Evolutionary conservation across 2,113 vertebrate genomes (phyloP), one percentile per base, ranked within the genome.

Genomic region (Gallinago paraguaiae): DNA sequence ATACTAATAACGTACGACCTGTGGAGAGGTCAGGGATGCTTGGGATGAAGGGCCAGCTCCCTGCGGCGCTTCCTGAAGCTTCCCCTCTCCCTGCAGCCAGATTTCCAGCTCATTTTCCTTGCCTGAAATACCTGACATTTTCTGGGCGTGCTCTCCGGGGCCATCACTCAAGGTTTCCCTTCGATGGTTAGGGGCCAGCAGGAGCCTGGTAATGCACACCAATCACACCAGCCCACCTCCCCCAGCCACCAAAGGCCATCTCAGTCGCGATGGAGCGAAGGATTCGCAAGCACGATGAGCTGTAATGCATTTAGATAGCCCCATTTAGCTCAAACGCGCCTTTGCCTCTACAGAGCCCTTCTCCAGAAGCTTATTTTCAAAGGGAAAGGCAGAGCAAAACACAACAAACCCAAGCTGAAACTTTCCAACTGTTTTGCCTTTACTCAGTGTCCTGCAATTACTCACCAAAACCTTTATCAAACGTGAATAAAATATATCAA

Each of bases 21-120:
- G 85, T 82, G 82, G 78, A 83, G 95, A 88, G 90, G 88, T 72
- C 95, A 92, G 92, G 68, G 93, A 93, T 85, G 88, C 78, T 88
- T 87, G 48, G 27, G 35, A 45, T 4, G 3, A 33, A 83, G 94
- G 59, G 91, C 65, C 39, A 59, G 46, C 74, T 95, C 77, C 84
- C 88, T 60, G 86, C 11, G 22, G 88, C 7, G 60, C 65, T 74
- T 95, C 89, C 83, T 28, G 67, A 61, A 65, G 94, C 90, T 93
- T 78, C 35, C 68, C 64, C 78, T 92, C 56, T n/a, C 23, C 4
- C 35, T 25, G 35, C 71, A 57, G 28, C 15, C 33, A 30, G 33
- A 37, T 77, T 86, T 80, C 80, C 60, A 75, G 69, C 85, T 93
- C 11, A 75, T 96, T 87, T 82, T 84, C 71, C 46, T 33, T 65